Base-by-base conservation (phyloP, 2,113 vertebrate genomes). In the Plotosus lineatus region DNA sequence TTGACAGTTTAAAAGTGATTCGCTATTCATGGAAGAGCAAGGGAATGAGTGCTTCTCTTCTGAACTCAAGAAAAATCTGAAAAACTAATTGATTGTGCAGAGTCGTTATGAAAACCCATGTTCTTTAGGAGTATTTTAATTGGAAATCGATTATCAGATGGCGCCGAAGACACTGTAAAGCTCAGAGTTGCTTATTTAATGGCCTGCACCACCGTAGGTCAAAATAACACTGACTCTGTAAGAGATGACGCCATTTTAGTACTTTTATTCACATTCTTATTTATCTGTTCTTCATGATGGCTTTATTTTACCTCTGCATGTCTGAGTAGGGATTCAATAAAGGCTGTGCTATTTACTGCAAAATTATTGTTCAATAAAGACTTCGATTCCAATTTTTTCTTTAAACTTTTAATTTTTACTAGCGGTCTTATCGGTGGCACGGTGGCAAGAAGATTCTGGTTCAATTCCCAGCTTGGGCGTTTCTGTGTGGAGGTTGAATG, bases 1-100 rank as follows among this genome's bases (percentile, higher is more conserved):
- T 87, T 82, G 51, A 78, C 68, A 69, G 83, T 51, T 84, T 74
- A 77, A 87, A 75, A 77, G 81, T 77, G 63, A 81, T 83, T 89
- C 85, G 86, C 84, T 61, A 78, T 85, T 85, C 85, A 66, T 75
- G 66, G 73, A 72, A 74, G 68, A 84, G 82, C 53, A 11, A 65
- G 26, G 63, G 71, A 83, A 69, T n/a, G 81, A 83, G 69, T 11
- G 53, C 56, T 80, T 82, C 85, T 90, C 80, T 80, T 85, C 84
- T 85, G 78, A 84, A 86, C 83, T 84, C 85, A 51, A 73, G 80
- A 78, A 81, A 84, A 87, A 71, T 33, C 5, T 74, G 58, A 42
- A 72, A 83, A 74, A 68, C 84, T 88, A 88, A 91, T 89, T 89
- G 90, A 89, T 91, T 91, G 88, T 89, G 89, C 75, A 84, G 85